Conservation (phyloP, 2,888 invertebrate species). For the Ephialtes manifestator region DNA sequence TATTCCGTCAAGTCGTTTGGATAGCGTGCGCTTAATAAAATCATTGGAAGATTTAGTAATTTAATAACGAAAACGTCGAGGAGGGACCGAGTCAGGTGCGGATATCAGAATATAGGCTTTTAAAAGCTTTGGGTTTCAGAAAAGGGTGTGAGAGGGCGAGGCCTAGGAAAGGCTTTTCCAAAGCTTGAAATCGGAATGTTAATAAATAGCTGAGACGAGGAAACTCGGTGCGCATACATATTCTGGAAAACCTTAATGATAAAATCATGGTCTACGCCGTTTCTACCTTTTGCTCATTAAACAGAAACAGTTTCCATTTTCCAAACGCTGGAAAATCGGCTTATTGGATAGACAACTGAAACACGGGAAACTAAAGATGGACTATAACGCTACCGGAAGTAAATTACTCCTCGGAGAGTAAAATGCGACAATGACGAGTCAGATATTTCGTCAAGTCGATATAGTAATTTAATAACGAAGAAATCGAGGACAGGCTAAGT, state of each 20-base stretch:
- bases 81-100: background rate
- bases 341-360: no score
- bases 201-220: conserved; percentile 68
- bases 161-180: background rate
- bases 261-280: no score
- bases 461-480: conserved; percentile 37
- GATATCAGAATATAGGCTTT: background rate
- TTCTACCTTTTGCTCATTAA: no score
- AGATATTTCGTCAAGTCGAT: conserved; percentile 26
- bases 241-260: no score
- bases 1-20: conserved; percentile 32
- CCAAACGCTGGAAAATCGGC: no score
- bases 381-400: no score
- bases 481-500: background rate
- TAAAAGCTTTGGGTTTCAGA: background rate
- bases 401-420: no score
- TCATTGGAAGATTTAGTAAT: conserved; percentile 35
- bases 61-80: conserved; percentile 13
- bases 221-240: conserved; percentile 18
- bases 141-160: background rate
- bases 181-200: conserved; percentile 43
- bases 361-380: no score
- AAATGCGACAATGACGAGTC: conserved; percentile 52
- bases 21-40: conserved; percentile 1
- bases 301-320: no score